These are phyloP conservation scores for Aromia moschata DNA, from an alignment of 2,888 invertebrate genomes.

Conservation along the genomic window DNA sequence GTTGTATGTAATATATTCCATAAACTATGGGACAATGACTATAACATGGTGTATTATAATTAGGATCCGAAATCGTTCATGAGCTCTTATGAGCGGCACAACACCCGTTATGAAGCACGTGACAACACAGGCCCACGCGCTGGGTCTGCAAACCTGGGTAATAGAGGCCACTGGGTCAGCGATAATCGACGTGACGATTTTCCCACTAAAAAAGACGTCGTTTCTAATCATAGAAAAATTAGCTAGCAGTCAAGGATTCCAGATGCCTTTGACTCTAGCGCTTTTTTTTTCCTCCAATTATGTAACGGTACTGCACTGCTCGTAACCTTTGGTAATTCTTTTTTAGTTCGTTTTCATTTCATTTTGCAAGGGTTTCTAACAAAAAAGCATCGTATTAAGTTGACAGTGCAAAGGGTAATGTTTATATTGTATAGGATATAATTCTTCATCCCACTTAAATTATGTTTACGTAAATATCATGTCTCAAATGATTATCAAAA, in stretches of 20 bases:
- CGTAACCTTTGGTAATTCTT: slow-evolving; percentile 14
- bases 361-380: too few relatives aligned
- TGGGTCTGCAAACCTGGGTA: slow-evolving; percentile 35
- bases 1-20: slow-evolving; percentile 5
- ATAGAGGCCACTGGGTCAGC: slow-evolving; percentile 54
- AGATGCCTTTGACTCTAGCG: slow-evolving; percentile 3
- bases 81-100: slow-evolving; percentile 54
- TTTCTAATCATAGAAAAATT: slow-evolving; percentile 41
- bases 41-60: slow-evolving; percentile 40
- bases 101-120: slow-evolving; percentile 47
- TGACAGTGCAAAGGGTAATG: too few relatives aligned
- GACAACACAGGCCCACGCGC: slow-evolving; percentile 39
- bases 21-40: slow-evolving; percentile 17
- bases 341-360: not conserved
- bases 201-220: slow-evolving; percentile 52
- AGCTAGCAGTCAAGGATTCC: slow-evolving; percentile 23
- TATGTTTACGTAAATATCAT: too few relatives aligned
- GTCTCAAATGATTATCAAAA: slow-evolving; percentile 4
- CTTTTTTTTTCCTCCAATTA: slow-evolving; percentile 10
- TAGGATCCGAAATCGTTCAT: slow-evolving; percentile 55
- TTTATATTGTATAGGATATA: too few relatives aligned
- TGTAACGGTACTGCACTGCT: slow-evolving; percentile 7
- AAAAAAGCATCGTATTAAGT: too few relatives aligned
- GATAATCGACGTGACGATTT: slow-evolving; percentile 53
- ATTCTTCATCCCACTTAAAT: too few relatives aligned